Base-by-base conservation (phyloP, 2,888 invertebrate species). In the Orchesellides sinensis region DNA sequence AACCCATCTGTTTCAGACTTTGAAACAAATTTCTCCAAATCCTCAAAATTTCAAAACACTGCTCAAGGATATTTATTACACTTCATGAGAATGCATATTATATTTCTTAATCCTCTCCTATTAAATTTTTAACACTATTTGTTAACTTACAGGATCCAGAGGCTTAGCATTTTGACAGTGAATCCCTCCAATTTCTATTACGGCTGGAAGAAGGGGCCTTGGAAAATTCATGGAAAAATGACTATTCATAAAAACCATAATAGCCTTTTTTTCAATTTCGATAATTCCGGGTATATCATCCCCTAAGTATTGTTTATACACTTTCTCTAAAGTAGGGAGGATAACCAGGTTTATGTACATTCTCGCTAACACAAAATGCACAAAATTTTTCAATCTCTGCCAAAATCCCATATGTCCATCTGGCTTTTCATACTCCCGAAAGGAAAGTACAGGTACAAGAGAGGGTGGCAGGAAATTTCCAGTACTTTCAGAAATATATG, bases 1-100 rank as follows among this genome's bases (percentile, higher is more conserved):
- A 96, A 96, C 3, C 96, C 96, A 32, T 93, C 90, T 21, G 91
- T 92, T 69, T 92, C 92, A 86, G 65, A 54, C 29, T 52, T 69
- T 21, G 66, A 68, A 1, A 85, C 54, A 61, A 85, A 83, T 14
- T 73, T 66, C n/a, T 77, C 77, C n/a, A 85, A 25, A 61, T 78
- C 74, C 83, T 85, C 8, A 5, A 77, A 32, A 12, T n/a, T n/a
- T n/a, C n/a, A n/a, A n/a, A n/a, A n/a, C n/a, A n/a, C n/a, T n/a
- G n/a, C n/a, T n/a, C n/a, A n/a, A n/a, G n/a, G n/a, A n/a, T n/a
- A n/a, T n/a, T n/a, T n/a, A n/a, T n/a, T n/a, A n/a, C n/a, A n/a
- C n/a, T n/a, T n/a, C n/a, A n/a, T n/a, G n/a, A n/a, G 17, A 17
- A 56, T 25, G 25, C 6, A 29, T 6, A 59, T 29, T 27, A n/a